Conservation (phyloP, 2,888 invertebrate genomes). For the Fragum sueziense region DNA sequence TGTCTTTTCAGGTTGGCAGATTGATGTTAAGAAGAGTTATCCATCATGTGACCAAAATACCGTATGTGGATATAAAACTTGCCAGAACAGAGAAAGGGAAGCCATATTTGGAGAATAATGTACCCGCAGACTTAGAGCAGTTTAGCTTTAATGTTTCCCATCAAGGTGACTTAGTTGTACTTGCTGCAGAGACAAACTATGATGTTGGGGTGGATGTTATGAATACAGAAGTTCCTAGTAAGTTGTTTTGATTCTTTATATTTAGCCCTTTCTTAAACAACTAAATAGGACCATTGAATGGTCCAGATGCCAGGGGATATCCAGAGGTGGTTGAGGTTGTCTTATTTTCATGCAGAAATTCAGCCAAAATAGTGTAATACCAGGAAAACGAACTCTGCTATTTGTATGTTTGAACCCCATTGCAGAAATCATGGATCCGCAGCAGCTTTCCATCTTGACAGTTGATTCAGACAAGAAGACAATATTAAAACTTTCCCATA, state of each 20-base stretch:
- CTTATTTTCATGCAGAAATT: too few species aligned
- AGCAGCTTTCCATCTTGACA: too few species aligned
- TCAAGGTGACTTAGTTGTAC: conserved; percentile 92
- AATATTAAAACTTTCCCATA: too few species aligned
- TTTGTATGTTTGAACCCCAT: too few species aligned
- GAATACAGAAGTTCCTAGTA: conserved; percentile 84
- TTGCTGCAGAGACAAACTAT: conserved; percentile 84
- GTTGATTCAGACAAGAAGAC: too few species aligned
- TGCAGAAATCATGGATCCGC: too few species aligned
- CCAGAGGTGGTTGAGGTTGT: too few species aligned
- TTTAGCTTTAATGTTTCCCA: conserved; percentile 95
- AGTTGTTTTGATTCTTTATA: neutral
- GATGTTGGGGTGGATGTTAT: conserved; percentile 90
- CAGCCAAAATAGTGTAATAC: too few species aligned
- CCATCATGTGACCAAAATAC: conserved; percentile 85
- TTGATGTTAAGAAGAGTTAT: conserved; percentile 93
- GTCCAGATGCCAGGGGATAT: too few species aligned
- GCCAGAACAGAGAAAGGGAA: conserved; percentile 82
- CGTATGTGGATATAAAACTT: conserved; percentile 87
- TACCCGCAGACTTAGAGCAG: conserved; percentile 35
- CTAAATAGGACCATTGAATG: neutral
- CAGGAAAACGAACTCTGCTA: too few species aligned
- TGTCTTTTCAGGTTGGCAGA: conserved; percentile 85
- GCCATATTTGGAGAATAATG: conserved; percentile 75
- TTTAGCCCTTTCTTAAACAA: neutral